Evolutionary conservation across 2,888 invertebrate genomes (phyloP).

Genomic region (Andrena haemorrhoa): DNA sequence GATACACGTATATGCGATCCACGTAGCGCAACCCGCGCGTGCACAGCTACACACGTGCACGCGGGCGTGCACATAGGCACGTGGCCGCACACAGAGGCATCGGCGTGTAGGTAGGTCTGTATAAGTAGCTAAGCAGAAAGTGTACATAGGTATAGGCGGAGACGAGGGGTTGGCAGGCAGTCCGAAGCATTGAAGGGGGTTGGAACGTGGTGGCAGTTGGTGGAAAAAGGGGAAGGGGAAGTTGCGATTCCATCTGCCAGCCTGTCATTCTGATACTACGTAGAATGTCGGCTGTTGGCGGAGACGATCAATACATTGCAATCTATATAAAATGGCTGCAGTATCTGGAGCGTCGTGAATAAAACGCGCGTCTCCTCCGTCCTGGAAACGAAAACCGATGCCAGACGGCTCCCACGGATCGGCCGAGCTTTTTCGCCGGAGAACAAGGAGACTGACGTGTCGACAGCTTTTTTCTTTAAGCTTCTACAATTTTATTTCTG

Average conservation of each 20-base stretch:
- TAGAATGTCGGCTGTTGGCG: slow-evolving; percentile 81
- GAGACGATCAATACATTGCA: slow-evolving; percentile 84
- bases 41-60: slow-evolving; percentile 9
- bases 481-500: not conserved
- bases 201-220: slow-evolving; percentile 78
- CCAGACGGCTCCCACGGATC: slow-evolving; percentile 5
- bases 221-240: slow-evolving; percentile 78
- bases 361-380: slow-evolving; percentile 58
- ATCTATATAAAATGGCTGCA: slow-evolving; percentile 85
- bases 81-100: slow-evolving; percentile 85
- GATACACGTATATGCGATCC: slow-evolving; percentile 23
- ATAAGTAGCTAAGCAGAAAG: slow-evolving; percentile 63
- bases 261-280: slow-evolving; percentile 85
- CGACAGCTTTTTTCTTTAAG: not conserved
- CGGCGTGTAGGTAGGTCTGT: slow-evolving; percentile 27
- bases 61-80: slow-evolving; percentile 13
- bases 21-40: slow-evolving; percentile 17
- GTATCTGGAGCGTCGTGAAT: slow-evolving; percentile 74
- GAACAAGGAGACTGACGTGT: not conserved
- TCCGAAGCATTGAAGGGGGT: slow-evolving; percentile 77
- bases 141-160: slow-evolving; percentile 79
- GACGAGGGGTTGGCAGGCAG: slow-evolving; percentile 80
- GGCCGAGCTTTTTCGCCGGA: not conserved
- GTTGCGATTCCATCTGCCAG: slow-evolving; percentile 86
- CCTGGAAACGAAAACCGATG: slow-evolving; percentile 52